Percentiles rank a stretch among this genome's conserved stretches.
These are phyloP conservation scores for Thalassoma bifasciatum DNA, from an alignment of 2,113 vertebrate genomes.

Conservation along the genomic window DNA sequence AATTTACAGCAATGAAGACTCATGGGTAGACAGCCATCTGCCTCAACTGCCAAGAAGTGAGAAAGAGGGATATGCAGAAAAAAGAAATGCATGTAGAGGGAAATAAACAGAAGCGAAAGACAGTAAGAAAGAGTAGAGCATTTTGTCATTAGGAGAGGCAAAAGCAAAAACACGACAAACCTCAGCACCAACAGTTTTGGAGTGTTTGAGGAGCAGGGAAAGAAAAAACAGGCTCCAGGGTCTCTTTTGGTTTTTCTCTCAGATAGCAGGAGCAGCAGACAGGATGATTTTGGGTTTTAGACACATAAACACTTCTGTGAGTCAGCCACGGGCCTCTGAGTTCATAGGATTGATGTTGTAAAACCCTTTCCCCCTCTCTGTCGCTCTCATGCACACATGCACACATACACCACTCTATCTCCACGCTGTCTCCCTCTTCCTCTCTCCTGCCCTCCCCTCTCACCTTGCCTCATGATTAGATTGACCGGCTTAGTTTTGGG, in stretches of 20 bases:
- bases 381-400: slow-evolving; percentile 20
- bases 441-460: slow-evolving; percentile 39
- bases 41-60: too few relatives aligned
- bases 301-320: slow-evolving; percentile 67
- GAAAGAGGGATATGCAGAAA: too few relatives aligned
- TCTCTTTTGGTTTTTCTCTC: slow-evolving; percentile 35
- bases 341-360: slow-evolving; percentile 69
- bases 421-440: slow-evolving; percentile 16
- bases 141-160: not conserved
- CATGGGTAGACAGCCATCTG: too few relatives aligned
- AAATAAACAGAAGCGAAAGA: too few relatives aligned
- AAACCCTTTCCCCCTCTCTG: slow-evolving; percentile 38
- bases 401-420: slow-evolving; percentile 26
- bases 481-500: slow-evolving; percentile 75
- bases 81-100: too few relatives aligned
- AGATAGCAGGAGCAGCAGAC: slow-evolving; percentile 28
- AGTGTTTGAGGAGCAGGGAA: not conserved
- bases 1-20: too few relatives aligned
- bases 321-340: slow-evolving; percentile 44
- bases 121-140: too few relatives aligned
- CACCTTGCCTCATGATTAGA: slow-evolving; percentile 70
- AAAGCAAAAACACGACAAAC: not conserved
- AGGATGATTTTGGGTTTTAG: slow-evolving; percentile 50
- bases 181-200: not conserved
- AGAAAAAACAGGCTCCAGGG: not conserved